A percentile compares a stretch with the other conserved stretches of the same genome.
Evolutionary conservation across 2,797 vertebrate species (phyloP).

Genomic region (Knipowitschia caucasica): DNA sequence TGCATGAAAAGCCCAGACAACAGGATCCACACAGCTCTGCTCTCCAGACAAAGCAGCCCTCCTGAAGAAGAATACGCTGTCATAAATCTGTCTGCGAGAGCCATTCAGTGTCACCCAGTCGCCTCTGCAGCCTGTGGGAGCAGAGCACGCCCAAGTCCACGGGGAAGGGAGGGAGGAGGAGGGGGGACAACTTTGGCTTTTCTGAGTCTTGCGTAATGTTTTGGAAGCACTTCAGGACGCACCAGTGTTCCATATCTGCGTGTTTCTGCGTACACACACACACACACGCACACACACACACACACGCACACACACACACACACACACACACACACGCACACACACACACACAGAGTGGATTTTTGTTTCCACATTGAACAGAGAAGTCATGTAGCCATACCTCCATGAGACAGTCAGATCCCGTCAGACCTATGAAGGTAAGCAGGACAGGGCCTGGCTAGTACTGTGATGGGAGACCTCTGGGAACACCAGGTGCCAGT

Average conservation of each 20-base stretch:
- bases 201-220: slow-evolving; percentile 56
- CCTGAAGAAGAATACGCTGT: slow-evolving; percentile 32
- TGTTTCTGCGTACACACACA: slow-evolving; percentile 16
- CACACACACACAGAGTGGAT: too few relatives aligned
- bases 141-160: slow-evolving; percentile 52
- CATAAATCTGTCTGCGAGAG: slow-evolving; percentile 44
- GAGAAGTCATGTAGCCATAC: too few relatives aligned
- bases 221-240: slow-evolving; percentile 52
- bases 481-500: too few relatives aligned
- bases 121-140: slow-evolving; percentile 47
- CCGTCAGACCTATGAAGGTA: too few relatives aligned
- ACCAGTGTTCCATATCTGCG: slow-evolving; percentile 38
- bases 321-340: too few relatives aligned
- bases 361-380: too few relatives aligned
- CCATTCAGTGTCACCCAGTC: slow-evolving; percentile 48
- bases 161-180: slow-evolving; percentile 24
- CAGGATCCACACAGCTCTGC: slow-evolving; percentile 8
- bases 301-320: too few relatives aligned
- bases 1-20: too few relatives aligned
- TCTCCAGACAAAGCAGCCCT: slow-evolving; percentile 23
- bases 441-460: too few relatives aligned
- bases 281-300: slow-evolving; percentile 1
- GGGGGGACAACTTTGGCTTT: slow-evolving; percentile 44
- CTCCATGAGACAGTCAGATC: too few relatives aligned
- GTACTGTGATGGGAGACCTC: too few relatives aligned